These are phyloP conservation scores for Sussaba pulchella DNA, from an alignment of 2,888 invertebrate genomes.

Conservation along the genomic window DNA sequence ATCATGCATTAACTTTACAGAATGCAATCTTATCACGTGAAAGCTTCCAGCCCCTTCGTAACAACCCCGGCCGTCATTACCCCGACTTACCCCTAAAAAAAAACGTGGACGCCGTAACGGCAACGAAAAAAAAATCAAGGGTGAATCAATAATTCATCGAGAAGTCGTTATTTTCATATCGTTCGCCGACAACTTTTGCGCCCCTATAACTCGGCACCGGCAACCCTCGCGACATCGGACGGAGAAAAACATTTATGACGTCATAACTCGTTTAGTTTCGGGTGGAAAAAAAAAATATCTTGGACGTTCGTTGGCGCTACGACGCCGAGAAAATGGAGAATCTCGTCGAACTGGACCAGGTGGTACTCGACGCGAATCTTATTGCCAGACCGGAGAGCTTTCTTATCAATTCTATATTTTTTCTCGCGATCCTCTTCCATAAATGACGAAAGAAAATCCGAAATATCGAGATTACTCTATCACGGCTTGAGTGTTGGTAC, in stretches of 20 bases:
- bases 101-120: neutral
- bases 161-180: conserved; percentile 69
- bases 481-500: too few relatives aligned
- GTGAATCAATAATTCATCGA: conserved; percentile 67
- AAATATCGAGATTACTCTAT: too few relatives aligned
- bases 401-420: conserved; percentile 63
- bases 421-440: conserved; percentile 36
- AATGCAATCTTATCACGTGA: too few relatives aligned
- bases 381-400: conserved; percentile 45
- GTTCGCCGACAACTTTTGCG: conserved; percentile 32
- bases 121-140: conserved; percentile 15
- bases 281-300: conserved; percentile 49
- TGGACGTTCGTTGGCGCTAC: conserved; percentile 21
- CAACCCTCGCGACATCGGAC: conserved; percentile 65
- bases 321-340: conserved; percentile 36
- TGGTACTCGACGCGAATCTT: conserved; percentile 67
- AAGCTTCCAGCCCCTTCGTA: neutral
- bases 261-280: conserved; percentile 74
- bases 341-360: conserved; percentile 57
- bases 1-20: too few relatives aligned
- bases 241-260: conserved; percentile 75
- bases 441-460: neutral
- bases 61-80: neutral
- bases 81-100: neutral
- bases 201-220: conserved; percentile 26